These are phyloP conservation scores for Limonius californicus DNA, from an alignment of 1,140 invertebrate genomes.

Conservation along the genomic window DNA sequence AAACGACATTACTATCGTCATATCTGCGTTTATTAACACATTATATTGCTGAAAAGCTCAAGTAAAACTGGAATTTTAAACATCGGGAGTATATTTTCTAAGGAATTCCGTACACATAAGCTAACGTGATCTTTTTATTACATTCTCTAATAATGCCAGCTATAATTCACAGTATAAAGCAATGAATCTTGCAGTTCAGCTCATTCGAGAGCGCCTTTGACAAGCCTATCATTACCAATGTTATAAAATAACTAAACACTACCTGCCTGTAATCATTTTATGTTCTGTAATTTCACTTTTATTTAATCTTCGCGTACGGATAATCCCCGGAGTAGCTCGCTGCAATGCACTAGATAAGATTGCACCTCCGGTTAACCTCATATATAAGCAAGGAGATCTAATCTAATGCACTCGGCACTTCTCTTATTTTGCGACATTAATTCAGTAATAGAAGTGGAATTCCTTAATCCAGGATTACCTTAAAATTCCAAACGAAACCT, in stretches of 20 bases:
- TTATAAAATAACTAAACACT: conserved; percentile 38
- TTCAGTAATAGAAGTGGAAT: no score
- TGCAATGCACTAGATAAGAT: background rate
- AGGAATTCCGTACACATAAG: no score
- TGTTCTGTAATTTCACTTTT: conserved; percentile 30
- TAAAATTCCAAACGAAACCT: no score
- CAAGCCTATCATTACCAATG: conserved; percentile 34
- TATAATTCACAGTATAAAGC: conserved; percentile 6
- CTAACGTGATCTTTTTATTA: background rate
- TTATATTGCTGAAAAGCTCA: no score
- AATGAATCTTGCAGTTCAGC: background rate
- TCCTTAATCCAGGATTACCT: no score
- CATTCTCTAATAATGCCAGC: background rate
- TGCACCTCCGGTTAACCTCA: background rate
- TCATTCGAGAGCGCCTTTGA: conserved; percentile 14
- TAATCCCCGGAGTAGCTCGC: background rate
- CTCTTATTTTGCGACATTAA: no score
- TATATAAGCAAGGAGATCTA: no score
- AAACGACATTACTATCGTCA: no score
- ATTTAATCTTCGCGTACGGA: conserved; percentile 28
- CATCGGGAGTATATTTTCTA: no score
- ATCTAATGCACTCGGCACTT: no score
- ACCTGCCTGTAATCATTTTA: conserved; percentile 32
- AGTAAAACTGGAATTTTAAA: no score
- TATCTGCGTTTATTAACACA: no score